phyloP scores from a whole-genome alignment of 2,888 invertebrate species.

The Marronus borbonicus region DNA sequence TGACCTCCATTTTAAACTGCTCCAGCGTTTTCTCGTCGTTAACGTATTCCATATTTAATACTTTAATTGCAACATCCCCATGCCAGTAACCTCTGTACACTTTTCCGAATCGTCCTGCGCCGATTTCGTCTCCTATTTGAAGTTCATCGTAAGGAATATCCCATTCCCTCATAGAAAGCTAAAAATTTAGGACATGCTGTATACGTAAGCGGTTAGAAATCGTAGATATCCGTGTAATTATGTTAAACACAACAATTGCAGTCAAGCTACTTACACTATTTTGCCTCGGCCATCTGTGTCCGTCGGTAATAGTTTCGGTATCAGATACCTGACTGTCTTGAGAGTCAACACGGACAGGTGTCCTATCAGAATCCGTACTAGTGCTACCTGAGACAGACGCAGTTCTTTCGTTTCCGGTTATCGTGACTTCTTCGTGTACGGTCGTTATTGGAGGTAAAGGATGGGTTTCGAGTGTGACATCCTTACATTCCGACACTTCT shows the following conservation, averaged over 20 bases:
- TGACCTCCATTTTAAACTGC: constrained; percentile 94
- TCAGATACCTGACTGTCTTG: constrained; percentile 85
- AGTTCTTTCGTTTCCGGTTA: constrained; percentile 79
- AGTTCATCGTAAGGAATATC: constrained; percentile 98
- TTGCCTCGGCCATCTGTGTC: constrained; percentile 82
- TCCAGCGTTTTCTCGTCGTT: constrained; percentile 92
- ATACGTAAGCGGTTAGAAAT: constrained; percentile 5
- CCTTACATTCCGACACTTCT: constrained; percentile 71
- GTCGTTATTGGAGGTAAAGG: constrained; percentile 65
- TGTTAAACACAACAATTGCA: no score
- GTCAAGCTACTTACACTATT: constrained; percentile 78
- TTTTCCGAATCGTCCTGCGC: constrained; percentile 94
- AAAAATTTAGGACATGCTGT: neutral
- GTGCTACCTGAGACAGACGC: constrained; percentile 80
- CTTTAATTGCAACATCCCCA: constrained; percentile 97
- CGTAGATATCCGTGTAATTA: neutral
- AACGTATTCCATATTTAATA: constrained; percentile 82
- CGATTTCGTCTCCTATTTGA: constrained; percentile 88
- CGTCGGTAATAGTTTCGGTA: constrained; percentile 72
- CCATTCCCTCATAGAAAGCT: constrained; percentile 95
- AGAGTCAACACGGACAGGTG: constrained; percentile 85
- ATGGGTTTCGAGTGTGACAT: constrained; percentile 73
- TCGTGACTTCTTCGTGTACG: constrained; percentile 70
- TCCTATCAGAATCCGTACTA: constrained; percentile 88
- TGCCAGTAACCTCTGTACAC: constrained; percentile 98